Conservation (phyloP, 2,888 invertebrate genomes). For the Noctuana brunneofusca region DNA sequence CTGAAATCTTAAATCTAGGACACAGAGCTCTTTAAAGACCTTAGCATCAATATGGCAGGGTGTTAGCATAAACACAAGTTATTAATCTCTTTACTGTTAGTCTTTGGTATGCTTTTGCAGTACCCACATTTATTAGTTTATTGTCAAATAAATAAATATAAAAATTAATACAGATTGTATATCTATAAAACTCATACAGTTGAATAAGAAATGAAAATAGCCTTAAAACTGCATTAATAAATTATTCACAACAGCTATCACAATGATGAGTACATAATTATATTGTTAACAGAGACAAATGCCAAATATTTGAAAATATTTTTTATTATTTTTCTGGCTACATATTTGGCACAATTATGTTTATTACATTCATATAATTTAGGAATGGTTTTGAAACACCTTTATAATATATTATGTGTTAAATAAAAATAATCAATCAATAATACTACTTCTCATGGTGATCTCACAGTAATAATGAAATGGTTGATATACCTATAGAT, state of each 20-base stretch:
- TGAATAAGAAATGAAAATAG: neutral
- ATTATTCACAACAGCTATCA: neutral
- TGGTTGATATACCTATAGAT: neutral
- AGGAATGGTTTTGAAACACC: neutral
- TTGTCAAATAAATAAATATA: neutral
- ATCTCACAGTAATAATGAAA: too few species aligned
- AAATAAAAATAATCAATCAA: neutral
- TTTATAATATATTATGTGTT: neutral
- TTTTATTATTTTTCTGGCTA: neutral
- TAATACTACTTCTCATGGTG: neutral
- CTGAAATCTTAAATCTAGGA: slow-evolving; percentile 23
- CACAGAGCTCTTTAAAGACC: slow-evolving; percentile 14
- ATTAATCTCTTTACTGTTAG: slow-evolving; percentile 29
- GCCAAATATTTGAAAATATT: neutral
- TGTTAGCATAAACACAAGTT: slow-evolving; percentile 15
- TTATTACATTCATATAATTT: neutral
- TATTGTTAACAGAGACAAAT: neutral
- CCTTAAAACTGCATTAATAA: too few species aligned
- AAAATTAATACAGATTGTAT: neutral
- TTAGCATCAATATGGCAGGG: slow-evolving; percentile 28
- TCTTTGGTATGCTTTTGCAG: slow-evolving; percentile 42
- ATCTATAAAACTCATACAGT: neutral
- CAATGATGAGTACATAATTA: neutral
- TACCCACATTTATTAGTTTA: slow-evolving; percentile 25
- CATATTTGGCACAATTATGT: neutral